Evolutionary conservation across 2,797 vertebrate species (phyloP).

Genomic region (Amphiprion clarkii): DNA sequence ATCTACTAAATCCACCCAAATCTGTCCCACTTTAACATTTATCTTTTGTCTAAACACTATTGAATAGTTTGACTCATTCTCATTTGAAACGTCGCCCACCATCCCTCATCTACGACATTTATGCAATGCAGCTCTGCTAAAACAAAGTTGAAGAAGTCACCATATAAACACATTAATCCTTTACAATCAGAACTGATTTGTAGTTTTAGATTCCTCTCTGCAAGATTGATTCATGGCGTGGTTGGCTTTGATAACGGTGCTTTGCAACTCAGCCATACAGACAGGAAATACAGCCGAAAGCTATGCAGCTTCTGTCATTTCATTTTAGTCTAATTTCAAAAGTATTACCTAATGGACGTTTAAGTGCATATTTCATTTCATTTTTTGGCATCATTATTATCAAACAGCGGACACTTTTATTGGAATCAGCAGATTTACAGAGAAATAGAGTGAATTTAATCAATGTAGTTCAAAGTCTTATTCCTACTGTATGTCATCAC

Average conservation of each 20-base stretch:
- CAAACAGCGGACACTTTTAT: conserved; percentile 13
- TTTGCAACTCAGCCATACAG: background rate
- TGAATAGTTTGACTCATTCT: background rate
- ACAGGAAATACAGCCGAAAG: background rate
- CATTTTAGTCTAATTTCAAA: conserved; percentile 4
- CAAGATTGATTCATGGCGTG: background rate
- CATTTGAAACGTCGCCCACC: background rate
- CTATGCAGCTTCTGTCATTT: background rate
- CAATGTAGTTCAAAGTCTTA: conserved; percentile 6
- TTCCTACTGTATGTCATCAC: conserved; percentile 16
- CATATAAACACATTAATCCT: background rate
- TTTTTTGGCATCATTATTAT: conserved; percentile 6
- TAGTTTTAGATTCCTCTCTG: background rate
- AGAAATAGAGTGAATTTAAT: conserved; percentile 10
- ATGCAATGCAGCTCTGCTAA: no score
- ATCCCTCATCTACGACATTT: no score
- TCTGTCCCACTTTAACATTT: no score
- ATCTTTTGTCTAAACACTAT: background rate
- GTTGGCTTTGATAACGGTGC: background rate
- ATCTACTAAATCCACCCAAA: background rate
- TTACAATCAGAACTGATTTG: background rate
- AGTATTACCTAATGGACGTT: background rate
- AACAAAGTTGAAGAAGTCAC: background rate
- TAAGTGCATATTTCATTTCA: conserved; percentile 6
- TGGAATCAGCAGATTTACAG: conserved; percentile 13